phyloP scores from a whole-genome alignment of 2,888 invertebrate species.

The Gibbula magus region DNA sequence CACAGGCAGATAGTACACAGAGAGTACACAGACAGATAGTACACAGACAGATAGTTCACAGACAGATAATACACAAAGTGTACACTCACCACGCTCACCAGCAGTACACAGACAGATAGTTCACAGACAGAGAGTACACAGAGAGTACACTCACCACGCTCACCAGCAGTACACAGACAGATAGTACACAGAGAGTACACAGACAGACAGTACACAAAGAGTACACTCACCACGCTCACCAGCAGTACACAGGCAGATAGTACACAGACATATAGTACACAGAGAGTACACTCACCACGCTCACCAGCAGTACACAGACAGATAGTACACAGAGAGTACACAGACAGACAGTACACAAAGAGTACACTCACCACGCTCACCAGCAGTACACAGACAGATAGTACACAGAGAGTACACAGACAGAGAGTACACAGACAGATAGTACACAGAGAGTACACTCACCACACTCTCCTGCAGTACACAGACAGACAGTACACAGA shows the following conservation, averaged over 20 bases:
- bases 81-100: constrained; percentile 38
- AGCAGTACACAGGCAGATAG: neutral
- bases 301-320: neutral
- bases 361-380: constrained; percentile 24
- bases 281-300: neutral
- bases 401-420: neutral
- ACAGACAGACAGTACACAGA: too few species aligned
- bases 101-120: neutral
- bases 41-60: neutral
- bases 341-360: neutral
- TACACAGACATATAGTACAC: neutral
- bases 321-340: neutral
- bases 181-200: too few species aligned
- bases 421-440: too few species aligned
- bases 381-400: neutral
- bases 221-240: too few species aligned
- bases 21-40: neutral
- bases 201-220: too few species aligned
- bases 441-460: too few species aligned
- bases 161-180: constrained; percentile 42
- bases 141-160: constrained; percentile 43
- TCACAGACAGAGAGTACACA: too few species aligned
- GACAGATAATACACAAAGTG: neutral
- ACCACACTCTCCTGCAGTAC: constrained; percentile 52
- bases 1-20: neutral